phyloP scores from a whole-genome alignment of 2,797 vertebrate species.

The Ispidina lecontei region DNA sequence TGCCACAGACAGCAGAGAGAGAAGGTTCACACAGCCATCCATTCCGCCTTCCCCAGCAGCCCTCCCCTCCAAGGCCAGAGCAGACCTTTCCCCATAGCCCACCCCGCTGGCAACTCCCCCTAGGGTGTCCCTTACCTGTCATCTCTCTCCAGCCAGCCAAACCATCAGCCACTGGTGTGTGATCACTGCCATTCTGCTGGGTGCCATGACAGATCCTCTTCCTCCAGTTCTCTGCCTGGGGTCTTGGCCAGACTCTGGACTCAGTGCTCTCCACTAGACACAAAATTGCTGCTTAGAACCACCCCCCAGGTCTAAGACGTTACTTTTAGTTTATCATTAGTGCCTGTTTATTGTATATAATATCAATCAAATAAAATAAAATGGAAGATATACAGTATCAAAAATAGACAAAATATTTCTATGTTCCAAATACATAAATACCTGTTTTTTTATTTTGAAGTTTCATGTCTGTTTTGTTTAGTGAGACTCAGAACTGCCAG shows the following conservation, averaged over 20 bases:
- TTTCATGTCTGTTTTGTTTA: neutral
- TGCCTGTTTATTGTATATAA: slow-evolving; percentile 32
- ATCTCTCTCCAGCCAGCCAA: neutral
- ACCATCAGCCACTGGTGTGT: rapidly evolving
- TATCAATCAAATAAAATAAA: neutral
- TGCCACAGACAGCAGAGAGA: neutral
- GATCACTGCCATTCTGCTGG: neutral
- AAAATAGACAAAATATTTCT: neutral
- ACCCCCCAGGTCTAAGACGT: neutral
- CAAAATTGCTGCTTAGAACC: neutral
- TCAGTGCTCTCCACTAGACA: neutral
- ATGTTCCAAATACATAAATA: neutral
- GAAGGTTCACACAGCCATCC: too few relatives aligned
- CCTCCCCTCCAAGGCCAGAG: neutral
- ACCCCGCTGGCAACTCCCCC: neutral
- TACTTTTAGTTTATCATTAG: neutral
- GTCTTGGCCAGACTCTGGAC: neutral
- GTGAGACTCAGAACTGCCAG: neutral
- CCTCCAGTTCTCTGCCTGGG: neutral
- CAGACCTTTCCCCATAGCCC: neutral
- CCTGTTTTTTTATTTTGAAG: neutral
- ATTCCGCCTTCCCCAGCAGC: neutral
- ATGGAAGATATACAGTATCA: neutral
- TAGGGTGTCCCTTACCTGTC: neutral
- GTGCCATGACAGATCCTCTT: rapidly evolving